Conservation (phyloP, 2,113 vertebrate species). For the Parus major region DNA sequence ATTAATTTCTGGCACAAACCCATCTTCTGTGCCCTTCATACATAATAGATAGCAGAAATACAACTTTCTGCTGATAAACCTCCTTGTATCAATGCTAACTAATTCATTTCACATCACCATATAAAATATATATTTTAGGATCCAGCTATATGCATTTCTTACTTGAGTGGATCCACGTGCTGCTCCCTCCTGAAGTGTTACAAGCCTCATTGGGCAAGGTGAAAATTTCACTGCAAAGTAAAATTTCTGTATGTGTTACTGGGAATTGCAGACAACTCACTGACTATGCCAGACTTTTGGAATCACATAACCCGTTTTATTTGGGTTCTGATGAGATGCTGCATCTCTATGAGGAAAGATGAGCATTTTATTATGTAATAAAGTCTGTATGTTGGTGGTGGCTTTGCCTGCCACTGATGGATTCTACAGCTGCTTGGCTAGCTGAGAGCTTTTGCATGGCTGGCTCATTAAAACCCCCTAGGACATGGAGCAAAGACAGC, state of each 20-base stretch:
- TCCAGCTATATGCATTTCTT: not conserved
- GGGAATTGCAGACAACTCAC: not conserved
- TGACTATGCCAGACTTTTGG: not conserved
- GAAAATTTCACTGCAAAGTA: not conserved
- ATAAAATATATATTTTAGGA: not conserved
- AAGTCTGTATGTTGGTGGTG: not conserved
- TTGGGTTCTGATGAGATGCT: not conserved
- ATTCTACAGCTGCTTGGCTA: not conserved
- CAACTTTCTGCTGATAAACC: not conserved
- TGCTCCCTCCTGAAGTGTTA: not conserved
- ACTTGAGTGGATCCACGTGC: not conserved
- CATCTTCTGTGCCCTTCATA: conserved; percentile 2
- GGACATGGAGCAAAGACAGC: not conserved
- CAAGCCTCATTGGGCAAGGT: not conserved
- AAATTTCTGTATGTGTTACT: not conserved
- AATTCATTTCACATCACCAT: not conserved
- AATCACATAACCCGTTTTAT: not conserved
- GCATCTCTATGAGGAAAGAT: not conserved
- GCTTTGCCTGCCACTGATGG: not conserved
- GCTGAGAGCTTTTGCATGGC: not conserved
- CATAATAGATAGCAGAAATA: not conserved
- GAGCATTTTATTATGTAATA: not conserved
- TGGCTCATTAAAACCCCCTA: not conserved
- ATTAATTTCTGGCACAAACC: not conserved
- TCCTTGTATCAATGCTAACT: not conserved